phyloP scores from a whole-genome alignment of 2,888 invertebrate species.

The Apamea anceps region DNA sequence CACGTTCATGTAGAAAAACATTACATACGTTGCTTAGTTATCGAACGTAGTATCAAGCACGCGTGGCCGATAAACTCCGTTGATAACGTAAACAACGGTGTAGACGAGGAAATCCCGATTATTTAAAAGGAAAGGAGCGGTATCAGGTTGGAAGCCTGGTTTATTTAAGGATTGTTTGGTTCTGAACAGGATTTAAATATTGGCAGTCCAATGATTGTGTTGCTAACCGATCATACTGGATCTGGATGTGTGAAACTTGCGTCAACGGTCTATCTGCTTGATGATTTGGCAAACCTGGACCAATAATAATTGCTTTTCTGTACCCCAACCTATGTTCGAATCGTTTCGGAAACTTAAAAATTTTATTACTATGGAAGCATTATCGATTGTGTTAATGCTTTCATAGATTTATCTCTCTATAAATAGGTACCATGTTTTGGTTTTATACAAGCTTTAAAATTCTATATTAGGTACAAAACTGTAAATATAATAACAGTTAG shows the following conservation, averaged over 20 bases:
- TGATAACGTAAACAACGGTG: conserved; percentile 56
- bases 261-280: neutral
- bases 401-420: neutral
- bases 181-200: neutral
- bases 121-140: conserved; percentile 27
- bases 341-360: neutral
- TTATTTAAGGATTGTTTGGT: conserved; percentile 1
- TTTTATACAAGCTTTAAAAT: neutral
- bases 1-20: conserved; percentile 48
- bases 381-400: neutral
- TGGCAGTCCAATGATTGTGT: no score
- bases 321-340: no score
- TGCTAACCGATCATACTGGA: neutral
- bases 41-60: conserved; percentile 59
- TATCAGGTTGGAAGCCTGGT: neutral
- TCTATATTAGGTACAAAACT: neutral
- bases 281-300: neutral
- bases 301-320: neutral
- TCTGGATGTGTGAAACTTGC: neutral
- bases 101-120: conserved; percentile 48
- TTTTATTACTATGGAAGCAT: neutral
- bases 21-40: conserved; percentile 51
- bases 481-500: neutral
- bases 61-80: conserved; percentile 57
- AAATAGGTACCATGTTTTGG: neutral